A percentile compares a stretch with the other conserved stretches of the same genome.
Evolutionary conservation across 1,140 invertebrate genomes (phyloP).

Genomic region (Apocrypta bakeri): DNA sequence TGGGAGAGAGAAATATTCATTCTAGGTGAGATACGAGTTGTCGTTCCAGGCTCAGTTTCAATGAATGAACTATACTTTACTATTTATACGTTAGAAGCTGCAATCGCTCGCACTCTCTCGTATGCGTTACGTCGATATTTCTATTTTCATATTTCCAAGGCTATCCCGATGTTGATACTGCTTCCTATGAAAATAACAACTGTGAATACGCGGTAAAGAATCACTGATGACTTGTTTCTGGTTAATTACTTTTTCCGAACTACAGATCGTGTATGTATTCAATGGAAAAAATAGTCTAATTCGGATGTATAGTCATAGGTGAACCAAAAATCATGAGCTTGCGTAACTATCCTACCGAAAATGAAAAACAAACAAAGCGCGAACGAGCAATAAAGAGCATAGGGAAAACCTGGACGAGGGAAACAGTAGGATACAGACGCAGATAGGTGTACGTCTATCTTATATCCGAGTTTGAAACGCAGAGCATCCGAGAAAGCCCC

Average conservation of each 20-base stretch:
- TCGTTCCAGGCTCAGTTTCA: not conserved
- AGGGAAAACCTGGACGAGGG: constrained; percentile 29
- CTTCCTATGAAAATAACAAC: too few relatives aligned
- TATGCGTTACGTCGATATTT: not conserved
- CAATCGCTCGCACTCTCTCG: not conserved
- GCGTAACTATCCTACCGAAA: too few relatives aligned
- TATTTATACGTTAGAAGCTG: too few relatives aligned
- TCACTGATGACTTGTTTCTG: too few relatives aligned
- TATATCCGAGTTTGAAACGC: not conserved
- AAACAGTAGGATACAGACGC: not conserved
- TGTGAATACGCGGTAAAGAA: too few relatives aligned
- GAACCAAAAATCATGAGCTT: too few relatives aligned
- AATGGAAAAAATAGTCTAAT: too few relatives aligned
- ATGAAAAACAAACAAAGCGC: too few relatives aligned
- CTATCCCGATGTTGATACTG: not conserved
- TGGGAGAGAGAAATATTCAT: not conserved
- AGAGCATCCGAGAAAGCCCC: constrained; percentile 9
- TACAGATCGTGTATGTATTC: too few relatives aligned
- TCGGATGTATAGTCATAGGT: too few relatives aligned
- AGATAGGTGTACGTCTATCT: not conserved
- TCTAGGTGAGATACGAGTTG: not conserved
- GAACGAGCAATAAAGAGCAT: not conserved
- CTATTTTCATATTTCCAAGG: not conserved
- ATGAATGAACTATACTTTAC: not conserved
- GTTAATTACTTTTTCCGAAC: too few relatives aligned